Conservation (phyloP, 2,888 invertebrate genomes). For the Crioceris asparagi region DNA sequence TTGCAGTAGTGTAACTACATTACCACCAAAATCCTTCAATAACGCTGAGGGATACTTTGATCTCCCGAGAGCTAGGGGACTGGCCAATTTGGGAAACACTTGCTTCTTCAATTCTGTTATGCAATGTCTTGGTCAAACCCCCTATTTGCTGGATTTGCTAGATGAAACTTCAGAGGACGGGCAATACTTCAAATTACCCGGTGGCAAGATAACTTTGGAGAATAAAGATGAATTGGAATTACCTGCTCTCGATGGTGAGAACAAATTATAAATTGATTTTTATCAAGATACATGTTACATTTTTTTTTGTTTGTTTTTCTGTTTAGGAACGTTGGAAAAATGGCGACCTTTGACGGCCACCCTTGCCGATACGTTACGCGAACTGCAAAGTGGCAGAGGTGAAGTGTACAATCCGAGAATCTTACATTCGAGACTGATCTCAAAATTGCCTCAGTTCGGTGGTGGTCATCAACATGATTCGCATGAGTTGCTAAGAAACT, state of each 20-base stretch:
- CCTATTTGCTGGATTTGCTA: conserved; percentile 57
- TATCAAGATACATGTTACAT: neutral
- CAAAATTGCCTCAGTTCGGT: conserved; percentile 72
- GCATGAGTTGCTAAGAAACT: conserved; percentile 83
- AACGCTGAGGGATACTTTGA: too few relatives aligned
- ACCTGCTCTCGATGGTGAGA: conserved; percentile 27
- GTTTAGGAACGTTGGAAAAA: conserved; percentile 44
- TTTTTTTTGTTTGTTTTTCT: neutral
- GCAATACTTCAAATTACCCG: conserved; percentile 60
- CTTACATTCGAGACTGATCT: conserved; percentile 50
- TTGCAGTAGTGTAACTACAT: too few relatives aligned
- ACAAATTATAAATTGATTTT: neutral
- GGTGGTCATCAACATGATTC: conserved; percentile 95
- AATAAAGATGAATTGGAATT: conserved; percentile 22
- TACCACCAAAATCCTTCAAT: too few relatives aligned
- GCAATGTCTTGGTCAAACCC: conserved; percentile 84
- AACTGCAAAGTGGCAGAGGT: conserved; percentile 53
- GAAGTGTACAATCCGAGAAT: conserved; percentile 55
- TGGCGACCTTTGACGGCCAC: conserved; percentile 59
- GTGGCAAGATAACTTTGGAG: conserved; percentile 51
- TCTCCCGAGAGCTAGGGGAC: conserved; percentile 59
- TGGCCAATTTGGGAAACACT: conserved; percentile 88
- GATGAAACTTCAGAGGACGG: conserved; percentile 58
- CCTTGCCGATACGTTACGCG: conserved; percentile 57
- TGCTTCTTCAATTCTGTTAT: conserved; percentile 96